Base-by-base conservation (phyloP, 2,113 vertebrate species). In the Crocuta crocuta region DNA sequence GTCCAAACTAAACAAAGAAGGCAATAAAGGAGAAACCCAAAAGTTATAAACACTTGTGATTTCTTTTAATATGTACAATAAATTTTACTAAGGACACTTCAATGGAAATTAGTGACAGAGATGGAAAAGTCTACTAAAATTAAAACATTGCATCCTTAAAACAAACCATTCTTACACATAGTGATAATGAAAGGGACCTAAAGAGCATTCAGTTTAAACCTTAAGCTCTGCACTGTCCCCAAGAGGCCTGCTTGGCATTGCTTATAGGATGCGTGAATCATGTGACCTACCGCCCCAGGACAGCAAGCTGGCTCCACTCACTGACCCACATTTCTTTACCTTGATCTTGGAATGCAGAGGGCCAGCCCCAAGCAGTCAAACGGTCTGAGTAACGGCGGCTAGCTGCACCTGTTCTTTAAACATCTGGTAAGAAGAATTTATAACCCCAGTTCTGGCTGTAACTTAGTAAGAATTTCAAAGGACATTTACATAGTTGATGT, bases 1-100 rank as follows among this genome's bases (percentile, higher is more conserved):
- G 63, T 80, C 70, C 87, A 88, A 91, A 88, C 31, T 70, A 61
- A 65, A 80, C 48, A 26, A 87, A 94, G 74, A 94, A 26, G 26
- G 17, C 61, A 89, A 16, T n/a, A 43, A 86, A 78, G 7, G 26
- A 94, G 66, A 71, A 93, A 48, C 31, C 13, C 63, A 45, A 63
- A 84, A 89, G 39, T 66, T 39, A 92, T 0, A 80, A 26, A 55
- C 26, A 39, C 58, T 9, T 21, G 45, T 58, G n/a, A 23, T 23
- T 39, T 76, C 55, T 70, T 39, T 39, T 39, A 39, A 1, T 23
- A 70, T 7, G 10, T 43, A 85, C 31, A 61, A 74, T 48, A 91
- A 43, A 81, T 63, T 84, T 53, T 74, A 84, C 55, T 73, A 84
- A 63, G 48, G 45, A 61, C 84, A 48, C 19, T 35, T 58, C 39